phyloP scores from a whole-genome alignment of 2,888 invertebrate species.

The Drosophila nigritarsus region DNA sequence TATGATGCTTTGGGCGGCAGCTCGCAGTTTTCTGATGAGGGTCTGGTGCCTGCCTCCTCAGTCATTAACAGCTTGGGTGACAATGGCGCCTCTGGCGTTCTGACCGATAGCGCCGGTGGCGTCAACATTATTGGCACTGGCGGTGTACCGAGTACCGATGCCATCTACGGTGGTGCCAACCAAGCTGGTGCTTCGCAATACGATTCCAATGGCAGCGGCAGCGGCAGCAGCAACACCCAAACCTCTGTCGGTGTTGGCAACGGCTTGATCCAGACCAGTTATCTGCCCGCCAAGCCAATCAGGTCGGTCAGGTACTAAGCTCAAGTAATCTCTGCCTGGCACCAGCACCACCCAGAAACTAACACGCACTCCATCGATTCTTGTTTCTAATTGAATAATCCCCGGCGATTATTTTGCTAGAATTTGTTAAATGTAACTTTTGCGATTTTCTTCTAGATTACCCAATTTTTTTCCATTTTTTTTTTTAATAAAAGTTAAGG shows the following conservation, averaged over 20 bases:
- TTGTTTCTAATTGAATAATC: constrained; percentile 43
- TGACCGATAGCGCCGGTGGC: constrained; percentile 46
- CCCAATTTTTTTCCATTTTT: constrained; percentile 39
- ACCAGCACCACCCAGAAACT: constrained; percentile 5
- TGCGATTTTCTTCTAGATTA: constrained; percentile 56
- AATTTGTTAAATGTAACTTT: constrained; percentile 47
- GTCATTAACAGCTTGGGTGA: constrained; percentile 78
- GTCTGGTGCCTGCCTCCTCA: constrained; percentile 79
- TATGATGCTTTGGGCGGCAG: constrained; percentile 82
- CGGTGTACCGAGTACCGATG: constrained; percentile 48
- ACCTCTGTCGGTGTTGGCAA: constrained; percentile 7
- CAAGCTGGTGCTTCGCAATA: neutral
- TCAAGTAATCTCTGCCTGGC: neutral
- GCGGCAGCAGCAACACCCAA: constrained; percentile 43
- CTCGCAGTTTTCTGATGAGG: constrained; percentile 77
- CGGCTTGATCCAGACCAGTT: constrained; percentile 56
- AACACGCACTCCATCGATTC: constrained; percentile 19
- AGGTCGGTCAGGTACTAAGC: constrained; percentile 46
- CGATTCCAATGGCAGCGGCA: constrained; percentile 28
- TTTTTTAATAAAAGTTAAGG: constrained; percentile 71
- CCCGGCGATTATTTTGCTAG: constrained; percentile 36
- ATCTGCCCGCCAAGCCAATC: constrained; percentile 72
- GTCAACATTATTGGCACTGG: constrained; percentile 65
- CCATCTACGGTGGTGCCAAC: neutral
- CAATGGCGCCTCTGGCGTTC: constrained; percentile 69